phyloP scores from a whole-genome alignment of 2,888 invertebrate genomes.

The Thera britannica region DNA sequence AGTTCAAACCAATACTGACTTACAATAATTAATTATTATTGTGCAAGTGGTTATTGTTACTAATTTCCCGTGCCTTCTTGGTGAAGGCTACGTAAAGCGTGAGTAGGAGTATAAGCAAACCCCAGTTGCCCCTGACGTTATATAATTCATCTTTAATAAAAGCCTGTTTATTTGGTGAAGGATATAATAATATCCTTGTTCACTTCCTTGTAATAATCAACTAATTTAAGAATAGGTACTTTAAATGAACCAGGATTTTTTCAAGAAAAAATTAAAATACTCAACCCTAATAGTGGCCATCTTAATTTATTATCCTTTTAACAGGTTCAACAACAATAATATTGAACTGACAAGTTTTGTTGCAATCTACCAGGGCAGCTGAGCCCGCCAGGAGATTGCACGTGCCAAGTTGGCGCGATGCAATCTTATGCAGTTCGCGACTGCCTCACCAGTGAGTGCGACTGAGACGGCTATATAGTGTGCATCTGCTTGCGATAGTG shows the following conservation, averaged over 20 bases:
- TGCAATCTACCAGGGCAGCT: conserved; percentile 69
- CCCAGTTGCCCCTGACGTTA: too few species aligned
- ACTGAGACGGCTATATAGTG: conserved; percentile 62
- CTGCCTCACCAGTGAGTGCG: conserved; percentile 51
- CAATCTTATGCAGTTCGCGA: conserved; percentile 67
- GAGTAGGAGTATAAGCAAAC: too few species aligned
- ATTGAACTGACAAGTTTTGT: conserved; percentile 62
- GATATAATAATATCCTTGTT: too few species aligned
- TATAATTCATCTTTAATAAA: too few species aligned
- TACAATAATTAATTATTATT: background rate
- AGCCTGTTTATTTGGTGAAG: too few species aligned
- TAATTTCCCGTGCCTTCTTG: background rate
- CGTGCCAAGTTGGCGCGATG: conserved; percentile 64
- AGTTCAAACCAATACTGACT: background rate
- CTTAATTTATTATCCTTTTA: background rate
- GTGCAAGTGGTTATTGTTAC: background rate
- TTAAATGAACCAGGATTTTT: too few species aligned
- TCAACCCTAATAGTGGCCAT: too few species aligned
- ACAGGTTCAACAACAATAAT: conserved; percentile 28
- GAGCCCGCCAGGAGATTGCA: conserved; percentile 62
- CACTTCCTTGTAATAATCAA: too few species aligned
- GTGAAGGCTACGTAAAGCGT: background rate
- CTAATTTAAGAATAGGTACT: too few species aligned
- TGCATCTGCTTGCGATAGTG: conserved; percentile 60
- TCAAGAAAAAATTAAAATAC: too few species aligned